phyloP scores from a whole-genome alignment of 2,888 invertebrate species.

The Parasteatoda lunata region DNA sequence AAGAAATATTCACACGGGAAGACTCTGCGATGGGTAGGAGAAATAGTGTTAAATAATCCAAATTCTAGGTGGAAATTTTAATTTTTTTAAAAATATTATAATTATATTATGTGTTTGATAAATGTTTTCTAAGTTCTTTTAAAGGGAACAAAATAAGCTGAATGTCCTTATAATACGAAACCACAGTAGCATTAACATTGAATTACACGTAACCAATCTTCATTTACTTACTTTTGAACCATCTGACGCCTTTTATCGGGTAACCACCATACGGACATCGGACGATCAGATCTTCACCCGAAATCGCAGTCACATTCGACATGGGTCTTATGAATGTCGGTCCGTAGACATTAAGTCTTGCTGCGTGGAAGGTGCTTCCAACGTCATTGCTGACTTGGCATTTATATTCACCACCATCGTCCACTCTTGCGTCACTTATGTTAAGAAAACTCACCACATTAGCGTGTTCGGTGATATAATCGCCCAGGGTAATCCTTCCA shows the following conservation, averaged over 20 bases:
- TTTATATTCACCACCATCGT: conserved; percentile 74
- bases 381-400: conserved; percentile 73
- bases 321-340: conserved; percentile 73
- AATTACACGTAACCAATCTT: background rate
- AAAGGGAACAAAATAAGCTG: too few relatives aligned
- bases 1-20: too few relatives aligned
- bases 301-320: conserved; percentile 74
- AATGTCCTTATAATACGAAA: too few relatives aligned
- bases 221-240: conserved; percentile 73
- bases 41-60: too few relatives aligned
- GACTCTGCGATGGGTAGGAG: too few relatives aligned
- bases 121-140: too few relatives aligned
- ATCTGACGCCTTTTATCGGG: conserved; percentile 73
- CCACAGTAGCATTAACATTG: too few relatives aligned
- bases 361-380: conserved; percentile 72
- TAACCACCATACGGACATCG: conserved; percentile 74
- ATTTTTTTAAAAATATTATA: too few relatives aligned
- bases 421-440: conserved; percentile 72
- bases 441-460: conserved; percentile 74
- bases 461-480: conserved; percentile 72
- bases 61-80: too few relatives aligned
- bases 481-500: conserved; percentile 68
- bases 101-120: too few relatives aligned
- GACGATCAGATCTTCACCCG: conserved; percentile 72
- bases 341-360: conserved; percentile 74